These are phyloP conservation scores for Synergus gifuensis DNA, from an alignment of 2,888 invertebrate genomes.

Conservation along the genomic window DNA sequence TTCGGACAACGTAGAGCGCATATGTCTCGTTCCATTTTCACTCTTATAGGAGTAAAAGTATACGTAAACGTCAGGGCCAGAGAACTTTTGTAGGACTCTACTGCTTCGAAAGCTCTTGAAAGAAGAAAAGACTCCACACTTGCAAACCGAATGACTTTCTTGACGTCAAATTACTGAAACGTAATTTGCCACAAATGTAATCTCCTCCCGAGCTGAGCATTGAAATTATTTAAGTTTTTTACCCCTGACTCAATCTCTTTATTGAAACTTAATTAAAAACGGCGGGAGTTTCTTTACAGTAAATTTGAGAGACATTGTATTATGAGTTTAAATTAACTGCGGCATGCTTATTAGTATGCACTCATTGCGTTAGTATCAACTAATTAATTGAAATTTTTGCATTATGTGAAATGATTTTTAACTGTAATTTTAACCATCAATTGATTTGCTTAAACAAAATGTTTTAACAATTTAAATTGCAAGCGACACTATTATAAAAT, in stretches of 20 bases:
- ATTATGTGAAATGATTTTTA: too few species aligned
- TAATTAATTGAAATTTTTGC: too few species aligned
- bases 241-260: too few species aligned
- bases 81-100: background rate
- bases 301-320: background rate
- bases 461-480: too few species aligned
- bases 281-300: background rate
- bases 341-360: background rate
- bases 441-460: too few species aligned
- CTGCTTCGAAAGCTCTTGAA: background rate
- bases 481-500: too few species aligned
- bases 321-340: background rate
- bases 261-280: background rate
- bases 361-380: too few species aligned
- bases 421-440: too few species aligned
- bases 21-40: background rate
- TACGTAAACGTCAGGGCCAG: background rate
- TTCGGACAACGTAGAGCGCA: background rate
- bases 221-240: background rate
- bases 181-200: background rate
- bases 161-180: background rate
- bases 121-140: background rate
- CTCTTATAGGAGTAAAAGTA: background rate
- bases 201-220: background rate
- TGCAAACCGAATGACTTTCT: background rate